Evolutionary conservation across 2,888 invertebrate genomes (phyloP), one percentile per base, ranked within the genome.

Genomic region (Campaea margaritaria): DNA sequence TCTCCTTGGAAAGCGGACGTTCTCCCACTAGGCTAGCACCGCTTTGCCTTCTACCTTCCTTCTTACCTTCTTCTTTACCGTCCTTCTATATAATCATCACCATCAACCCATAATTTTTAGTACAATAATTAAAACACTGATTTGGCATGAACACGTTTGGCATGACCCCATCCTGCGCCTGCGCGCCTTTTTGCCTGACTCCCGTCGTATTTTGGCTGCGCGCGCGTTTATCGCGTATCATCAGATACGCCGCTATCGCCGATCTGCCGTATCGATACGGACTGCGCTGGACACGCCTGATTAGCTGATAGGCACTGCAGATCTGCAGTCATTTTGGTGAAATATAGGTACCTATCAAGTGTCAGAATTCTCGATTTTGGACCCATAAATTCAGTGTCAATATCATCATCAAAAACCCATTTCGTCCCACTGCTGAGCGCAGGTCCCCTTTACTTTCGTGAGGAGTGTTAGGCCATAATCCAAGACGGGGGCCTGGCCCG

Each of bases 121-220:
- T n/a, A 10, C 10, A n/a, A n/a, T 8, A 2, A 16, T 46, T 11
- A 14, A 48, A 38, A 34, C 13, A 21, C 36, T 11, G 15, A 21
- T 0, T 66, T n/a, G n/a, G n/a, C n/a, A n/a, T n/a, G n/a, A 55
- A 48, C 50, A 56, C 47, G 43, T 74, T 16, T 58, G n/a, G 79
- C 79, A 85, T 79, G 73, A 16, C 7, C 11, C 74, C 72, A 39
- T 83, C 81, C 77, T 51, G 70, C 80, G 81, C 75, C 64, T 74
- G 78, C 78, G 82, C 80, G 74, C 79, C 89, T 88, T 88, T 90
- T 89, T 88, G 89, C 79, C 81, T 81, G 70, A 73, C 75, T 79
- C 76, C 68, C 74, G 74, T 79, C 81, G 89, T 91, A 91, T 91
- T 91, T 91, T 84, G 91, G 91, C 87, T 86, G 89, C 82, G 83